Base-by-base conservation (phyloP, 2,113 vertebrate species). In the Oryzias melastigma region DNA sequence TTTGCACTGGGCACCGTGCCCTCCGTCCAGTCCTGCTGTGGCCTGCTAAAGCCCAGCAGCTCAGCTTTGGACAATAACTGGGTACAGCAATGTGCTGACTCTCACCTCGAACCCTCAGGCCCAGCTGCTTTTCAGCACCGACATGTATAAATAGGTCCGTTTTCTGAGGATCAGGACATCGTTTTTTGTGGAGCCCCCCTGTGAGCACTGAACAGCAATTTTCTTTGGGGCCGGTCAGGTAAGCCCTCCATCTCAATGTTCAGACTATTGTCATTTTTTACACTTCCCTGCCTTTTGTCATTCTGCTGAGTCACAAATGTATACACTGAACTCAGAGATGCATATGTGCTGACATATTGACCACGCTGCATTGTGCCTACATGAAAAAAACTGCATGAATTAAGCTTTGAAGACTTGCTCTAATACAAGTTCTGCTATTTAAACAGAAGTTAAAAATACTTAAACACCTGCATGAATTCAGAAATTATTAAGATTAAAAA, bases 51-150 rank as follows among this genome's bases (percentile, higher is more conserved):
- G 85, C 88, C 87, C 83, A 61, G 78, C 53, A 88, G 91, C 89
- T 93, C 90, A 91, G 83, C 47, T 19, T 52, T 3, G 49, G 89
- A 92, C 91, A 93, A 93, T 88, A 84, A 77, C 5, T 14, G 59
- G 18, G 62, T n/a, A 24, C 64, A 88, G 89, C 84, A 92, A 93
- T 91, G 88, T 93, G 92, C 91, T 93, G 92, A 93, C 91, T 85
- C 73, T 75, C 81, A 67, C 68, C 82, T 62, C 18, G 76, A 78
- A 35, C 67, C 83, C 65, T 68, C 71, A 25, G 78, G 73, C 58
- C 66, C 65, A 49, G 75, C 52, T 68, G 62, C 81, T 71, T 79
- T 80, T 82, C 83, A 87, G 80, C 62, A 78, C 78, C 80, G 61
- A 61, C 77, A 79, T 77, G 77, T 92, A 92, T 93, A 93, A 92